Evolutionary conservation across 2,113 vertebrate genomes (phyloP).

Genomic region (Gobio gobio): DNA sequence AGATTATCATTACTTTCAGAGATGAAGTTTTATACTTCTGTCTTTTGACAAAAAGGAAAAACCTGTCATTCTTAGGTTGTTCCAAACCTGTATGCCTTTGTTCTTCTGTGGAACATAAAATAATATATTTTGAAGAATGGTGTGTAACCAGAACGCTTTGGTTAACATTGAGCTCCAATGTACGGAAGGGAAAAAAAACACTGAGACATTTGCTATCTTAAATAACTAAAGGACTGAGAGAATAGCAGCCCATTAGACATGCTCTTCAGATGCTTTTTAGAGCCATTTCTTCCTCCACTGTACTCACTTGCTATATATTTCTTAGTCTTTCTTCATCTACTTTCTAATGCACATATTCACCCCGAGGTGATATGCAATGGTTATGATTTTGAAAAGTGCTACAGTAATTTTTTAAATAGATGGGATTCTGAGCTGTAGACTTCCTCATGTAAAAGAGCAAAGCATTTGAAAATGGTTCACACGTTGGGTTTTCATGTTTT

Average conservation of each 20-base stretch:
- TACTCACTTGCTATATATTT: not conserved
- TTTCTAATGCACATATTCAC: not conserved
- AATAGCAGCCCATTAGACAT: conserved; percentile 34
- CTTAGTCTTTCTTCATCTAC: not conserved
- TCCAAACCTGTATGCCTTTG: not conserved
- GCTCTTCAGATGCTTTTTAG: conserved; percentile 19
- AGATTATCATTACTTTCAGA: not conserved
- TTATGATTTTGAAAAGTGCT: not conserved
- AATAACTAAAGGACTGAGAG: conserved; percentile 20
- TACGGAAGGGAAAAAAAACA: not conserved
- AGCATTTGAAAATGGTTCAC: conserved; percentile 35
- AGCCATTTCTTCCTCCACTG: not conserved
- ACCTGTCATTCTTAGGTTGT: not conserved
- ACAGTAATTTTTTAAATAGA: not conserved
- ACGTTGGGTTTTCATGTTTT: not conserved
- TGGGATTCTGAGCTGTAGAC: not conserved
- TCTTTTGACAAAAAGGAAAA: not conserved
- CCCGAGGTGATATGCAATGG: not conserved
- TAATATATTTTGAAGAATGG: not conserved
- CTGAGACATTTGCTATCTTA: not conserved
- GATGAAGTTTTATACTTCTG: not conserved
- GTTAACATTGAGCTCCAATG: not conserved
- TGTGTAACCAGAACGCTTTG: not conserved
- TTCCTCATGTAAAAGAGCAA: conserved; percentile 39
- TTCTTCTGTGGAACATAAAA: not conserved